Base-by-base conservation (phyloP, 2,113 vertebrate genomes). In the Otis tarda region DNA sequence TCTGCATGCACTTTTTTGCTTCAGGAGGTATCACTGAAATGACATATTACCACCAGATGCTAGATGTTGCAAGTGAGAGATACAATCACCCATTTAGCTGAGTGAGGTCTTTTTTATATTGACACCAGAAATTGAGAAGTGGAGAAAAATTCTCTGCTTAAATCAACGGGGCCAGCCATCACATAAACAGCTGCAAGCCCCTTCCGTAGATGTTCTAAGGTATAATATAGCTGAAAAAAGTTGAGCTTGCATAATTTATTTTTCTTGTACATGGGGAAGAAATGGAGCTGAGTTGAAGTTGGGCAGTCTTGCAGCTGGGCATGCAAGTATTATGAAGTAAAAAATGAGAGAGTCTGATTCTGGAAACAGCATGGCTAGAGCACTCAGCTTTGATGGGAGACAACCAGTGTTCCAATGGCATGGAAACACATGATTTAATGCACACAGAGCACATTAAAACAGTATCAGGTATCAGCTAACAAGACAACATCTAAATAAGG, bases 401-500 rank as follows among this genome's bases (percentile, higher is more conserved):
- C 9, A 9, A 52, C 6, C 19, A 33, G 12, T 39, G 25, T 12
- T 89, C n/a, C 35, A 86, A 14, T 12, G 27, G 64, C 77, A 87
- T 3, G 10, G 83, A 73, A 30, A 81, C 16, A 67, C 20, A 33
- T 13, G 23, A 74, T 16, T 52, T 28, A 63, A 31, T 14, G 56
- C 31, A 67, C 1, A 5, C 23, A 63, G 37, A 82, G 7, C 6
- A 23, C 30, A 47, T 55, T 63, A 80, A 92, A 81, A 43, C n/a
- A 75, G 43, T 50, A 75, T 39, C 74, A 64, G 43, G n/a, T 70
- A 83, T 63, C 4, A 3, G 60, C 52, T 94, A 95, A 88, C 49
- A 76, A 92, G 70, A 80, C 33, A 83, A 80, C 23, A 92, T 56
- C 73, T 93, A 89, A 96, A 94, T 55, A 92, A 90, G n/a, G 37